phyloP scores from a whole-genome alignment of 2,113 vertebrate genomes.

The Microtus richardsoni region DNA sequence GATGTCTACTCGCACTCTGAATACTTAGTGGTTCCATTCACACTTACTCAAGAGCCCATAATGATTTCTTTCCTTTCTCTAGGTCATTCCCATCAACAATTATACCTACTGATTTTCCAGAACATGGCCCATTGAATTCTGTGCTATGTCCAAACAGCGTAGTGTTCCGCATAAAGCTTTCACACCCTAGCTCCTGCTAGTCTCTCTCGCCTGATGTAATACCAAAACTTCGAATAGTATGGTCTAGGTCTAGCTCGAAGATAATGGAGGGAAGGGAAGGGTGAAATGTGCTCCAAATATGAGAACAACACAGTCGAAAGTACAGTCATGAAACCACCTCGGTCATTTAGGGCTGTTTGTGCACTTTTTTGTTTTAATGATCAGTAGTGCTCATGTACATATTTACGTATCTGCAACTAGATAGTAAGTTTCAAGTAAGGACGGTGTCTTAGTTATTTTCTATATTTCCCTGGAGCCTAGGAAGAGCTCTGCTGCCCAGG shows the following conservation, averaged over 20 bases:
- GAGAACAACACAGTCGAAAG: background rate
- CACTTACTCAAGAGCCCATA: slow-evolving; percentile 4
- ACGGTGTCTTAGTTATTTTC: background rate
- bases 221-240: background rate
- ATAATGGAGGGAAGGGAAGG: background rate
- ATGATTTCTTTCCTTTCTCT: slow-evolving; percentile 33
- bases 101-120: background rate
- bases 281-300: background rate
- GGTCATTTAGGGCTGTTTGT: background rate
- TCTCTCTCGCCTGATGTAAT: slow-evolving; percentile 9
- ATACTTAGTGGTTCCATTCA: background rate
- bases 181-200: background rate
- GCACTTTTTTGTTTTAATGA: slow-evolving; percentile 32
- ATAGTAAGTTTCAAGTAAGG: background rate
- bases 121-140: background rate
- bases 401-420: background rate
- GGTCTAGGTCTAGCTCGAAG: background rate
- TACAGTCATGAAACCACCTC: slow-evolving; percentile 24
- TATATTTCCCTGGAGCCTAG: background rate
- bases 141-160: slow-evolving; percentile 12
- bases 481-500: background rate
- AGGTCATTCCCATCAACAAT: slow-evolving; percentile 4
- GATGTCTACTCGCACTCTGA: background rate
- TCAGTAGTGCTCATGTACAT: background rate
- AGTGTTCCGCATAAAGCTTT: background rate